Evolutionary conservation across 2,113 vertebrate genomes (phyloP).

Genomic region (Brachirus orientalis): DNA sequence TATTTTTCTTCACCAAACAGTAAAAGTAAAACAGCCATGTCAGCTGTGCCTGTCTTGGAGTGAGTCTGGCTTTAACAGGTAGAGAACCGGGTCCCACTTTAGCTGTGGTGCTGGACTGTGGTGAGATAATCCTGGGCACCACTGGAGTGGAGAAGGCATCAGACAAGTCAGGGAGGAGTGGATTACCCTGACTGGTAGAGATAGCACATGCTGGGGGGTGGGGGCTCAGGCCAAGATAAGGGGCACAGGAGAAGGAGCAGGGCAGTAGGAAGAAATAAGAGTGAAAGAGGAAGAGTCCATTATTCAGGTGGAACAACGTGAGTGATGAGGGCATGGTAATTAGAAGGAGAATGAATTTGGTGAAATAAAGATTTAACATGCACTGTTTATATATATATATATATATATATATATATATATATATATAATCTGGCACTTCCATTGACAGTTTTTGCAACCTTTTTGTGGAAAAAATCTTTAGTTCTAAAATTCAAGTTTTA

Average conservation of each 20-base stretch:
- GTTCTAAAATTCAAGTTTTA: no score
- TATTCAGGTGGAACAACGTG: conserved; percentile 40
- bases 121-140: conserved; percentile 69
- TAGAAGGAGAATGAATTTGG: conserved; percentile 19
- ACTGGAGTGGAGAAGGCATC: conserved; percentile 72
- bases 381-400: no score
- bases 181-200: conserved; percentile 73
- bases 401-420: no score
- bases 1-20: conserved; percentile 7
- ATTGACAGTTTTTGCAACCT: no score
- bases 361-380: neutral
- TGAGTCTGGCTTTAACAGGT: conserved; percentile 32
- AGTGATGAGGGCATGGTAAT: conserved; percentile 42
- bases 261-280: conserved; percentile 57
- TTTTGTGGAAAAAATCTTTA: no score
- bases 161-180: conserved; percentile 70
- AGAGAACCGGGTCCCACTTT: conserved; percentile 35
- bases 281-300: conserved; percentile 34
- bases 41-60: conserved; percentile 20
- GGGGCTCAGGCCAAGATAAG: conserved; percentile 58
- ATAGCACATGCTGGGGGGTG: conserved; percentile 62
- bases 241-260: conserved; percentile 29
- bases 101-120: conserved; percentile 50
- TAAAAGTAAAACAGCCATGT: conserved; percentile 16
- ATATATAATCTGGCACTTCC: no score